Evolutionary conservation across 1,140 invertebrate genomes (phyloP), one percentile per base, ranked within the genome.

Genomic region (Platyscapa corneri): DNA sequence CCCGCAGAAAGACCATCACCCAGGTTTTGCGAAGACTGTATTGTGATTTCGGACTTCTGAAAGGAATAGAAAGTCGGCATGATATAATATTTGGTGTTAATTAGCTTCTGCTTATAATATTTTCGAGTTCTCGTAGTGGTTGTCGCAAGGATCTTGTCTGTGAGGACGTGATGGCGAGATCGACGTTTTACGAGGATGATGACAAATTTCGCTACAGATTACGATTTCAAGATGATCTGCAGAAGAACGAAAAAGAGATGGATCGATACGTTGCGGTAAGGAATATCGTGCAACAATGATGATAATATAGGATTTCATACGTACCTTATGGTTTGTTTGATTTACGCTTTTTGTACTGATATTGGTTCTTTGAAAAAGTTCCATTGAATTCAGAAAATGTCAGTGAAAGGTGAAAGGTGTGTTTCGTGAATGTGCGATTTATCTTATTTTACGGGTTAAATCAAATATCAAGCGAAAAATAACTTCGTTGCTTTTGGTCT

Each of bases 181-280:
- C 42, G n/a, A 76, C 60, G 76, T 88, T 86, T 42, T 80, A 89
- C 77, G 85, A 88, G 70, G 85, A 87, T 14, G 86, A 88, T 89
- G 91, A 92, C 89, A 90, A 92, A 78, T 89, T 90, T 56, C 90
- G 90, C 85, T 91, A 89, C 89, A 90, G 90, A 78, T 88, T 90
- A 77, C 89, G 91, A 77, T 92, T 90, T 85, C 90, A 91, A 81
- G 91, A 92, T 79, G 91, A 91, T 76, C 81, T 86, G 72, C 84
- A 88, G 82, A 90, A 92, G 83, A 91, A 90, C 88, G 91, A 90
- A 77, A 91, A 90, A 78, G 89, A 87, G 16, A 65, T 81, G 7
- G 65, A 56, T 37, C 20, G 12, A 20, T 39, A 72, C n/a, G 60
- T 60, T 67, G 74, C 74, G 82, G 82, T 75, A 76, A 75, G 79